Evolutionary conservation across 2,113 vertebrate genomes (phyloP).

Genomic region (Muntiacus muntjak): DNA sequence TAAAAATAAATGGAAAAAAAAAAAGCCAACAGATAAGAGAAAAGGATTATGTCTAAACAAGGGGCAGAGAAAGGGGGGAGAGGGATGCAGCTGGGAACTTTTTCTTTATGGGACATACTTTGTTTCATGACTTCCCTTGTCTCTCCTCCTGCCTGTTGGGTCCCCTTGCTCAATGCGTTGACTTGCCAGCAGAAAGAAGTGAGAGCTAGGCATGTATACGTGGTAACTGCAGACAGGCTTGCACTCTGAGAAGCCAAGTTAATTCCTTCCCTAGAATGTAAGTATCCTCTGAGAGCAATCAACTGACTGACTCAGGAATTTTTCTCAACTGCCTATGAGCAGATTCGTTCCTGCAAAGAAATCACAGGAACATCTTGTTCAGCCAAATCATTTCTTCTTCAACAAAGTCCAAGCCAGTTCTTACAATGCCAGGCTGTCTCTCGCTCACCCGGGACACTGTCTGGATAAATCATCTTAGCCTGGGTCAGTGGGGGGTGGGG

Average conservation of each 20-base stretch:
- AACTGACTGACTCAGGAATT: neutral
- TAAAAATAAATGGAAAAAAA: no score
- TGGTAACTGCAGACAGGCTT: neutral
- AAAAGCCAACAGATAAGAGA: neutral
- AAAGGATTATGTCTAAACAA: neutral
- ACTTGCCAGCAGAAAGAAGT: neutral
- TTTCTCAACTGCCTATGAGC: neutral
- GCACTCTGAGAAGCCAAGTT: neutral
- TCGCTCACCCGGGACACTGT: neutral
- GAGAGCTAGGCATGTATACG: neutral
- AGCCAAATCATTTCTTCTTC: neutral
- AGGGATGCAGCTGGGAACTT: neutral
- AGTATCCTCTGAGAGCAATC: neutral
- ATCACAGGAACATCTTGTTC: neutral
- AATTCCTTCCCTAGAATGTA: neutral
- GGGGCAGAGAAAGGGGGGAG: neutral
- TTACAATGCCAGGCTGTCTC: neutral
- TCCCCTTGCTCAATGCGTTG: neutral
- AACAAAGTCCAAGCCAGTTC: neutral
- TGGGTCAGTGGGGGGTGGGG: neutral
- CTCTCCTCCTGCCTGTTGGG: neutral
- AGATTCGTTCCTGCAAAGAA: neutral
- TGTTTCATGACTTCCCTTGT: neutral
- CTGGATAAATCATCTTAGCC: neutral
- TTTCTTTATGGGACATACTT: neutral